phyloP scores from a whole-genome alignment of 2,888 invertebrate species.

The Polydrusus cervinus region DNA sequence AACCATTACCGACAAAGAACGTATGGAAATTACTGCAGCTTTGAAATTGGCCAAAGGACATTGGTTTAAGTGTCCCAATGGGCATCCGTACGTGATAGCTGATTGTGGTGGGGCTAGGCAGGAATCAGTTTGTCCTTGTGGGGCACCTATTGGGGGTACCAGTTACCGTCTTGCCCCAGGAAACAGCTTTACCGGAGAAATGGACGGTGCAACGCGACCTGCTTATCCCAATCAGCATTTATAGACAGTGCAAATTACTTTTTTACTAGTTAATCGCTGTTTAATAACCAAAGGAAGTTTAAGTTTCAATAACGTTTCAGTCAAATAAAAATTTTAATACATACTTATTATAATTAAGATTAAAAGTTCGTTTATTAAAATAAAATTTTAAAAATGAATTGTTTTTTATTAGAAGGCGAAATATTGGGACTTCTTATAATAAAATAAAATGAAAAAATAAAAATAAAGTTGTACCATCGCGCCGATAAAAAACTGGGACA shows the following conservation, averaged over 20 bases:
- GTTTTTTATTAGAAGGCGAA: too few species aligned
- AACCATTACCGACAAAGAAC: constrained; percentile 51
- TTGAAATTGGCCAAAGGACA: constrained; percentile 75
- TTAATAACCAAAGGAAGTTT: too few species aligned
- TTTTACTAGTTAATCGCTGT: too few species aligned
- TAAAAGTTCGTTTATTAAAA: too few species aligned
- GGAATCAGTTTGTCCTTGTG: constrained; percentile 74
- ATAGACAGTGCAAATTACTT: background rate
- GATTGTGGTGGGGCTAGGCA: constrained; percentile 80
- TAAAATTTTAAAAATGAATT: too few species aligned
- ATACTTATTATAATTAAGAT: too few species aligned
- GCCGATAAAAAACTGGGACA: too few species aligned
- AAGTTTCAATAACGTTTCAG: too few species aligned
- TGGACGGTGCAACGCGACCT: constrained; percentile 73
- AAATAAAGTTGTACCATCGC: too few species aligned
- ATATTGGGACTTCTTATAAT: too few species aligned
- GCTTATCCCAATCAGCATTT: constrained; percentile 66
- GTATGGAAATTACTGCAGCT: constrained; percentile 74
- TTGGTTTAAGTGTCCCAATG: constrained; percentile 84
- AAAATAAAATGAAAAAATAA: too few species aligned
- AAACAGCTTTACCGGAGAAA: constrained; percentile 73
- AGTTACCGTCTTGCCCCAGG: constrained; percentile 70
- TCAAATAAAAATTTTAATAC: too few species aligned
- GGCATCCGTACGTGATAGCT: constrained; percentile 79
- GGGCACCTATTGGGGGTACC: constrained; percentile 74